Evolutionary conservation across 2,113 vertebrate genomes (phyloP).

Genomic region (Alectura lathami): DNA sequence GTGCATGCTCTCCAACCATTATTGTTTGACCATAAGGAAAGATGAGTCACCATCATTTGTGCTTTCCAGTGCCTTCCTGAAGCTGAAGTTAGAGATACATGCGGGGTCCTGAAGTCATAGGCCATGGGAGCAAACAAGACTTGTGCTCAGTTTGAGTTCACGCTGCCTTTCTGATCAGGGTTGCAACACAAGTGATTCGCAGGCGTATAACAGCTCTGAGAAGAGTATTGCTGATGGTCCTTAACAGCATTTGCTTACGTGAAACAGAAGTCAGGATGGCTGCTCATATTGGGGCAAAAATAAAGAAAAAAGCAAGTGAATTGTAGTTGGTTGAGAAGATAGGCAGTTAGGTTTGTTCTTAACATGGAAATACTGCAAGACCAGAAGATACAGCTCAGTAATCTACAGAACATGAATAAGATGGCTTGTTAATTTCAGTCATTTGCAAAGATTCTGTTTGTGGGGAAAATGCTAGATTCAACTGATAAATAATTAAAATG

Average conservation of each 20-base stretch:
- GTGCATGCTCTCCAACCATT: fast-evolving
- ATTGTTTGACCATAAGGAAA: neutral
- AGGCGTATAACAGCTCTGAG: fast-evolving
- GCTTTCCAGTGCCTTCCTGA: neutral
- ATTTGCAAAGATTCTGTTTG: neutral
- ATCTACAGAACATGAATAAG: neutral
- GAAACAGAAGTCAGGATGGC: neutral
- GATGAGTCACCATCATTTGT: neutral
- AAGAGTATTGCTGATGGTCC: neutral
- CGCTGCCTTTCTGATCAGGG: neutral
- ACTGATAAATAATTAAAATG: neutral
- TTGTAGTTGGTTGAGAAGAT: neutral
- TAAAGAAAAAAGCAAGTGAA: neutral
- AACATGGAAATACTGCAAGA: neutral
- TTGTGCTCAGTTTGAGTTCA: neutral
- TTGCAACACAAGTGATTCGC: neutral
- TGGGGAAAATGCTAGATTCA: neutral
- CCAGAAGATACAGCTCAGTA: neutral
- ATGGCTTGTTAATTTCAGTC: neutral
- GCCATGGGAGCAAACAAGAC: neutral
- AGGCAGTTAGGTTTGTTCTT: neutral
- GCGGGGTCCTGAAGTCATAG: neutral
- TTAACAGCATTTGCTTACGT: neutral
- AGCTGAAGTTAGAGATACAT: neutral
- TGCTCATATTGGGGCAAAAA: neutral